Base-by-base conservation (phyloP, 2,113 vertebrate species). In the Nycticryphes semicollaris region DNA sequence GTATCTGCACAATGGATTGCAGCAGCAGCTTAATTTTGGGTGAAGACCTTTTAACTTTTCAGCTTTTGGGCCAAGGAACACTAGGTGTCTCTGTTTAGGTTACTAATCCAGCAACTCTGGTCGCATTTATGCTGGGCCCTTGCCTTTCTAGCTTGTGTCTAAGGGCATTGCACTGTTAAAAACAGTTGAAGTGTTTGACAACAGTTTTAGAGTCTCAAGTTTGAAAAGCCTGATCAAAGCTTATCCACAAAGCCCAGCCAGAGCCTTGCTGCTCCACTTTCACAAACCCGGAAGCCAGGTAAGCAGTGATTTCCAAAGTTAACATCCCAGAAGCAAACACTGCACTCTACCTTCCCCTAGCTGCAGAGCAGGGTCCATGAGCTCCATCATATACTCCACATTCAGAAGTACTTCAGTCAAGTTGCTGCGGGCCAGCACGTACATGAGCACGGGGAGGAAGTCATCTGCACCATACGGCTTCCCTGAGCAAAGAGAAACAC, bases 341-440 rank as follows among this genome's bases (percentile, higher is more conserved):
- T 57, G 19, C 43, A 60, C 92, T 64, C 76, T 97, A 99, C 99
- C 99, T 98, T 99, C 99, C 84, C 99, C 99, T 15, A 99, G 98
- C 89, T 99, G 99, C 91, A 99, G 97, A 14, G 99, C 98, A 4
- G 99, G 99, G 82, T 99, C 99, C 99, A 99, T 99, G 93, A 99
- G 97, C 96, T 99, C 99, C 99, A 99, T 99, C 99, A 99, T 99
- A 77, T 99, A 99, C 82, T 99, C 99, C 69, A 99, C 99, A 54
- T 99, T 98, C 89, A 99, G 95, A 84, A 99, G 98, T 89, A 99
- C 97, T 67, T 98, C 97, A 0, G 97, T 92, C 93, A 99, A 96
- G 93, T 99, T 99, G 96, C 98, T 98, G 82, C 99, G 98, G 9
- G 99, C 99, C 97, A 99, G 87, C 25, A 99, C 99, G 0, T 99